Evolutionary conservation across 2,888 invertebrate species (phyloP).

Genomic region (Eueremaeus valkanovi): DNA sequence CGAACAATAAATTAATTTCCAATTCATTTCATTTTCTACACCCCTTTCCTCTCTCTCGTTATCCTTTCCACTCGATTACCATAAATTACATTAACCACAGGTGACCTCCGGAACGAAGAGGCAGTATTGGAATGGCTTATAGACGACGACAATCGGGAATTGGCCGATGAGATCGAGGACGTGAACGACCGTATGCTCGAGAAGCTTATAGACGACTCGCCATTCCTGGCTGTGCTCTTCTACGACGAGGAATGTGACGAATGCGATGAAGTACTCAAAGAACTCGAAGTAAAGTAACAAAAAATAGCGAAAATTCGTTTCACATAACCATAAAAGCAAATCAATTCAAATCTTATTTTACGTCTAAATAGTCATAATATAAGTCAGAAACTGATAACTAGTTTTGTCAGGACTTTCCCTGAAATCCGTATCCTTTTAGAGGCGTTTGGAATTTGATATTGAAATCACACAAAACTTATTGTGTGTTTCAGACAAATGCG

Average conservation of each 20-base stretch:
- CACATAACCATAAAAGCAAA: no score
- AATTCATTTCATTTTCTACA: no score
- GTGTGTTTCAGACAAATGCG: background rate
- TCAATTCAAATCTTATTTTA: no score
- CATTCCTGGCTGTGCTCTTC: conserved; percentile 83
- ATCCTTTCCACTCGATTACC: background rate
- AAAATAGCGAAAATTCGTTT: background rate
- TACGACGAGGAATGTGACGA: conserved; percentile 53
- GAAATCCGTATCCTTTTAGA: background rate
- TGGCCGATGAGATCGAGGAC: conserved; percentile 89
- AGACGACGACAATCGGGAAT: conserved; percentile 85
- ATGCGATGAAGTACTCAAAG: conserved; percentile 47
- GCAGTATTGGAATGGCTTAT: conserved; percentile 87
- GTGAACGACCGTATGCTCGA: conserved; percentile 81
- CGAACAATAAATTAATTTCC: background rate
- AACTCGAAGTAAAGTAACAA: conserved; percentile 46
- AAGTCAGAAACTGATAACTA: background rate
- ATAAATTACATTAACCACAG: conserved; percentile 54
- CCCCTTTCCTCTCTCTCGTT: background rate
- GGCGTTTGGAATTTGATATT: background rate
- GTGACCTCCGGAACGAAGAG: conserved; percentile 85
- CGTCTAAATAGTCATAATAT: no score
- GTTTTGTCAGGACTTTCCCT: background rate
- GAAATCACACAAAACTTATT: no score
- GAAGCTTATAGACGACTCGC: conserved; percentile 75